A percentile compares a stretch with the other conserved stretches of the same genome.
phyloP scores from a whole-genome alignment of 2,797 vertebrate genomes.

The Sitta carolinensis region DNA sequence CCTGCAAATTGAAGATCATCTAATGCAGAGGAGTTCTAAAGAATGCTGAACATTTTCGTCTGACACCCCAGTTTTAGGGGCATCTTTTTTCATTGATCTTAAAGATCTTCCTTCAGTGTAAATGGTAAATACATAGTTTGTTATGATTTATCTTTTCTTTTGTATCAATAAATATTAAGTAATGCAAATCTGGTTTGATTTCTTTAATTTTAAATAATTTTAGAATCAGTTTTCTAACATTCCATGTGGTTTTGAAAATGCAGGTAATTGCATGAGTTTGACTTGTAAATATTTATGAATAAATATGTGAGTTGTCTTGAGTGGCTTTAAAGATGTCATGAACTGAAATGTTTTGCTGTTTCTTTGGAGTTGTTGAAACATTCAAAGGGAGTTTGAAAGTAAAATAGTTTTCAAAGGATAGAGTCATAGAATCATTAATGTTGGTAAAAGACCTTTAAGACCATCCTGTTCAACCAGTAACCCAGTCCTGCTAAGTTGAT shows the following conservation, averaged over 20 bases:
- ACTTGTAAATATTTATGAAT: conserved; percentile 2
- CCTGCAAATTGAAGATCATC: background rate
- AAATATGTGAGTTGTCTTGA: background rate
- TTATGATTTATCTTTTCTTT: background rate
- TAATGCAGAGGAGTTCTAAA: background rate
- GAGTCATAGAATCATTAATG: background rate
- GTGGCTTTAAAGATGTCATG: background rate
- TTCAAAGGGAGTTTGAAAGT: background rate
- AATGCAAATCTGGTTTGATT: background rate
- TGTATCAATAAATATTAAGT: conserved; percentile 40
- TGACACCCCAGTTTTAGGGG: background rate
- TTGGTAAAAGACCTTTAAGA: background rate
- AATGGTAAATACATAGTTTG: background rate
- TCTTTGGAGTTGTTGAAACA: background rate
- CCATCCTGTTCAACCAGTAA: fast-evolving
- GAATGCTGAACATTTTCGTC: background rate
- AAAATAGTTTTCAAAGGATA: background rate
- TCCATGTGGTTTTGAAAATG: background rate
- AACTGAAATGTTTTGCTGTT: background rate
- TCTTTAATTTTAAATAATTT: background rate
- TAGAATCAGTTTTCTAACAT: background rate
- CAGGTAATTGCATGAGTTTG: background rate
- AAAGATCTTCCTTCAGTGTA: background rate
- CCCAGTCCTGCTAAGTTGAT: background rate
- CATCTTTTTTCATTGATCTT: background rate